Base-by-base conservation (phyloP, 2,113 vertebrate species). In the Passer montanus region DNA sequence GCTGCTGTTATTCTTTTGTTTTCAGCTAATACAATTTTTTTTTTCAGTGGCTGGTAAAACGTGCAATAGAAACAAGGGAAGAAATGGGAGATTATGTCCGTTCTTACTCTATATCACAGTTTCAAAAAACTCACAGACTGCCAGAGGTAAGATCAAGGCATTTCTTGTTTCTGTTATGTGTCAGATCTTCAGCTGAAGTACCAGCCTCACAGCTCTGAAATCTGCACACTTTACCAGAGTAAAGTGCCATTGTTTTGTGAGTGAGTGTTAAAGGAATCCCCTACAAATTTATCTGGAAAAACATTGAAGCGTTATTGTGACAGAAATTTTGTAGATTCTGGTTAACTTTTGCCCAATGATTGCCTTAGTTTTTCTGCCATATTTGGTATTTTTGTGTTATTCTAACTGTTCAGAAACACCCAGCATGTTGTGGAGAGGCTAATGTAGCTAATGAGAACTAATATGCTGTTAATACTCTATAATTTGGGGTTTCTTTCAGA, bases 21-120 rank as follows among this genome's bases (percentile, higher is more conserved):
- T 89, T 70, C 60, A 21, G 44, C 28, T 70, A 58, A 67, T 22
- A 24, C 0, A 15, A 4, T 8, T 93, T 55, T 58, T 35, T 66
- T 95, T 77, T 80, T 46, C 49, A 99, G 99, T 99, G 99, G 99
- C 97, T 99, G 95, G 99, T 99, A 95, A 99, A 99, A 94, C 98
- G 99, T 97, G 99, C 99, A 87, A 99, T 99, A 92, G 99, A 99
- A 97, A 99, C 99, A 18, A 98, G 99, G 76, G 99, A 99, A 94
- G 99, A 99, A 96, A 99, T 99, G 99, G 99, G 99, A 7, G 99
- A 99, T 92, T 99, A 99, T 33, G 98, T 99, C 83, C 98, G 99
- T 39, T 98, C 99, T 12, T 99, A 99, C 90, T 99, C 99, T 33
- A 95, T 99, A 75, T 99, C 99, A 60, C 99, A 99, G 96, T 99